Evolutionary conservation across 2,113 vertebrate genomes (phyloP).

Genomic region (Tapirus terrestris): DNA sequence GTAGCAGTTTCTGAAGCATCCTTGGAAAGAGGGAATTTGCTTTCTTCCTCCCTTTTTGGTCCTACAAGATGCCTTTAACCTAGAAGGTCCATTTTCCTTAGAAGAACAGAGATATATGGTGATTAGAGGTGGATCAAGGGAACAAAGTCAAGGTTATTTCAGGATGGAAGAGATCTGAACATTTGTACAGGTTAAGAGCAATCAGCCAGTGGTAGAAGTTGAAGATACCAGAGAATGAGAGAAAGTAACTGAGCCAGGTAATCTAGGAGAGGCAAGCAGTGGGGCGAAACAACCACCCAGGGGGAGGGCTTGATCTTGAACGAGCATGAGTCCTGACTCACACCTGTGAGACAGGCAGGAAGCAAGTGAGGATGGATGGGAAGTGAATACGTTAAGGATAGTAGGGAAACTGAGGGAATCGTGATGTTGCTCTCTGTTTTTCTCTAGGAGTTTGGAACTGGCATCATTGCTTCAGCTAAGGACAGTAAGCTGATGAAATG

Average conservation of each 20-base stretch:
- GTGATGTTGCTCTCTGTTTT: background rate
- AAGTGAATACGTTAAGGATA: background rate
- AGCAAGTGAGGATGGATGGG: background rate
- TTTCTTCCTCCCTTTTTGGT: background rate
- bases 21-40: background rate
- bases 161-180: background rate
- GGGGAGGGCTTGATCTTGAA: background rate
- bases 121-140: background rate
- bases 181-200: background rate
- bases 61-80: background rate
- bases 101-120: background rate
- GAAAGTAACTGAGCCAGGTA: background rate
- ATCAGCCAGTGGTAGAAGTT: background rate
- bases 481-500: background rate
- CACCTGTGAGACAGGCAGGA: background rate
- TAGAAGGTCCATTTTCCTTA: background rate
- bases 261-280: background rate
- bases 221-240: background rate
- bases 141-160: background rate
- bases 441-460: background rate
- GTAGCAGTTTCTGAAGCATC: background rate
- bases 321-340: background rate
- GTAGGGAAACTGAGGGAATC: background rate
- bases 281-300: background rate
- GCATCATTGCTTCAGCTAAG: background rate